Evolutionary conservation across 2,888 invertebrate species (phyloP), one percentile per base, ranked within the genome.

Genomic region (Plusia festucae): DNA sequence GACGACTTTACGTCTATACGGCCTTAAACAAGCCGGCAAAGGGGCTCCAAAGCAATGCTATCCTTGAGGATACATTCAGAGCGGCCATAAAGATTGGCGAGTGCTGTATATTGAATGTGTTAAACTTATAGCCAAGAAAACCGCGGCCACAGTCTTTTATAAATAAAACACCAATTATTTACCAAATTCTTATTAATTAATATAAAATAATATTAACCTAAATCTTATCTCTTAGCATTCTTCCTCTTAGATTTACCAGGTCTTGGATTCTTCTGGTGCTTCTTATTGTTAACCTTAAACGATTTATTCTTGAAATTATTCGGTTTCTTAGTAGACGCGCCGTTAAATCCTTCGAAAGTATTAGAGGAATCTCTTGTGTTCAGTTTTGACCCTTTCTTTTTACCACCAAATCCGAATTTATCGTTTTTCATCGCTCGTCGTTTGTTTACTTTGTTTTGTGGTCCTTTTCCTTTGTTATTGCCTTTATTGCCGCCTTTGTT

Each of bases 361-460:
- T 96, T 96, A 0, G 97, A 95, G 75, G 98, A 99, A 0, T 97
- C 96, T 77, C 96, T 97, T 0, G 98, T 98, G 86, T 99, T 99
- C 53, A 96, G 93, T 89, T 99, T 99, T 0, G 96, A 95, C 0
- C 99, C 97, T 85, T 97, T 97, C 94, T 99, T 99, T 88, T 98
- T 98, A 0, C 99, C 99, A 34, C 99, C 99, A 92, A 98, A 99
- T 0, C 99, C 99, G 92, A 97, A 99, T 89, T 98, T 99, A 65
- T 97, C 96, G 87, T 99, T 97, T 86, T 98, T 98, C 83, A 95
- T 94, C 72, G 96, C 96, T 73, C 97, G 95, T 88, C 90, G 93
- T 68, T 92, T 94, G 15, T 90, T 76, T 49, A 91, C 82, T 80
- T 93, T 95, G 6, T 90, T 93, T 44, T 93, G 90, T 9, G 82